phyloP scores from a whole-genome alignment of 1,140 invertebrate species.

The Leptonema lineaticorne region DNA sequence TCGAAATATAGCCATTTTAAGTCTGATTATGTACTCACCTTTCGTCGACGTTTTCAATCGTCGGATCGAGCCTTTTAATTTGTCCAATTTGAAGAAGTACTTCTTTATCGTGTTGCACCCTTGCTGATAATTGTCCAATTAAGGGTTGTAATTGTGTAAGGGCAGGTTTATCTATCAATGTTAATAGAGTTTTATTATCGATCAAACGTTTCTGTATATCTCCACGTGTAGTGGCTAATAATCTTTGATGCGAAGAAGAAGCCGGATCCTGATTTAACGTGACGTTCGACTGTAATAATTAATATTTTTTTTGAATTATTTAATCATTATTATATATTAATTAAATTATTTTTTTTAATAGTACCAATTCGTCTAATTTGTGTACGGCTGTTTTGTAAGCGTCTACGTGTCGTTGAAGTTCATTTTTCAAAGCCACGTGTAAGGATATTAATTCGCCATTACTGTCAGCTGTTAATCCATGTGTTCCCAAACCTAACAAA shows the following conservation, averaged over 20 bases:
- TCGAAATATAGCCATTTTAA: background rate
- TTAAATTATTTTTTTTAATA: too few relatives aligned
- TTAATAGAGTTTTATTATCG: conserved; percentile 87
- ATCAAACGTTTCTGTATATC: conserved; percentile 86
- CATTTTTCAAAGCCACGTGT: conserved; percentile 73
- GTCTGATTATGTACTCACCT: conserved; percentile 44
- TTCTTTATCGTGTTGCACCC: conserved; percentile 70
- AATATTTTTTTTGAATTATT: too few relatives aligned
- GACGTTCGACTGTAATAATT: conserved; percentile 51
- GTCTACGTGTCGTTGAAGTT: conserved; percentile 80
- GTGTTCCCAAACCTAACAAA: conserved; percentile 73
- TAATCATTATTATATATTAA: too few relatives aligned
- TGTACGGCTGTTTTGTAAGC: conserved; percentile 86
- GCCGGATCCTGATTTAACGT: conserved; percentile 78
- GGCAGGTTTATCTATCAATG: conserved; percentile 75
- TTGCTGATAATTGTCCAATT: conserved; percentile 59
- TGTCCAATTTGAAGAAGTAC: conserved; percentile 66
- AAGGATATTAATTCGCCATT: conserved; percentile 64
- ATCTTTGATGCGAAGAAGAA: conserved; percentile 84
- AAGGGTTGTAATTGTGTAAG: conserved; percentile 59
- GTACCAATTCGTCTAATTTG: conserved; percentile 81
- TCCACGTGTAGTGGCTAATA: conserved; percentile 76
- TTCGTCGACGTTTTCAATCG: conserved; percentile 55
- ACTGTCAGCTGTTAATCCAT: conserved; percentile 72
- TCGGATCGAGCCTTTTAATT: conserved; percentile 59